phyloP scores from a whole-genome alignment of 2,888 invertebrate genomes.

The Mythimna albipuncta region DNA sequence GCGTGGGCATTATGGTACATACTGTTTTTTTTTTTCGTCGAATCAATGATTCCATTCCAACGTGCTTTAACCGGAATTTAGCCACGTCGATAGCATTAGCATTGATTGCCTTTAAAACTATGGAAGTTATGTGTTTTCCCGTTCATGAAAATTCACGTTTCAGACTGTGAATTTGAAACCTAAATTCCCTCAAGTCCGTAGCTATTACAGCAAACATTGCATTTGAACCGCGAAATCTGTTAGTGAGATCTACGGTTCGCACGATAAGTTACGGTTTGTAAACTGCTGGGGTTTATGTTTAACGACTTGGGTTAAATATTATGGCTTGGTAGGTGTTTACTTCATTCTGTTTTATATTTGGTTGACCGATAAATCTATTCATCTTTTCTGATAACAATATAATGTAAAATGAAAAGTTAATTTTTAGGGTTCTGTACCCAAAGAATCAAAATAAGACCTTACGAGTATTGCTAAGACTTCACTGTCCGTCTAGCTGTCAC shows the following conservation, averaged over 20 bases:
- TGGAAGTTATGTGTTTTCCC: neutral
- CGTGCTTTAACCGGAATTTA: neutral
- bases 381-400: neutral
- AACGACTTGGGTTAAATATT: slow-evolving; percentile 16
- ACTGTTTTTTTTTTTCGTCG: neutral
- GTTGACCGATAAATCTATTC: too few species aligned
- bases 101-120: neutral
- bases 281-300: slow-evolving; percentile 28
- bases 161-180: neutral
- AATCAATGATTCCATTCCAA: neutral
- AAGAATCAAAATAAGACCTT: too few species aligned
- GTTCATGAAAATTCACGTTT: neutral
- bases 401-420: too few species aligned
- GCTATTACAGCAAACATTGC: slow-evolving; percentile 47
- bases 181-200: slow-evolving; percentile 19
- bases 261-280: slow-evolving; percentile 33
- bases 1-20: too few species aligned
- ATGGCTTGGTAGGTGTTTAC: neutral
- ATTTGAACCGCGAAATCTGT: slow-evolving; percentile 47
- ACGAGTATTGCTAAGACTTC: too few species aligned
- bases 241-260: slow-evolving; percentile 49
- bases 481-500: too few species aligned
- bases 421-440: too few species aligned
- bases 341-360: neutral
- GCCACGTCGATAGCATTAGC: neutral